Conservation (phyloP, 2,888 invertebrate genomes). For the Mythimna pallens region DNA sequence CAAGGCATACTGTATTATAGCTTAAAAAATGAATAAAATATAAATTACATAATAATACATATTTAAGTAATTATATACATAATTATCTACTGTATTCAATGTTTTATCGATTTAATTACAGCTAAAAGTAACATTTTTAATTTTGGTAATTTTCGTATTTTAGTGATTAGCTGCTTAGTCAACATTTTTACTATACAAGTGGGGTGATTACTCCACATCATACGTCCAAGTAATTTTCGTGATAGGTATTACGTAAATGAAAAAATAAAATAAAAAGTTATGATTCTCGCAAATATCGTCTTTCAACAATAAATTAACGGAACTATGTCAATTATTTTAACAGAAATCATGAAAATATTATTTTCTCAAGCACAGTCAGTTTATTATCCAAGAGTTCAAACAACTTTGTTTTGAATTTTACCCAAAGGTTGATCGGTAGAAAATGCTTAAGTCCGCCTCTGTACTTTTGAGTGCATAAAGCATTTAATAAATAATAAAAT, state of each 20-base stretch:
- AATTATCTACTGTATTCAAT: neutral
- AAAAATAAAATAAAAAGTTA: neutral
- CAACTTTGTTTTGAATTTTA: neutral
- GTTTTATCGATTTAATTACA: neutral
- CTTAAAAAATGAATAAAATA: neutral
- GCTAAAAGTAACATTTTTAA: neutral
- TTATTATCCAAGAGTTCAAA: neutral
- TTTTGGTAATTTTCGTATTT: neutral
- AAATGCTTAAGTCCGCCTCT: too few species aligned
- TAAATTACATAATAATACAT: constrained; percentile 4
- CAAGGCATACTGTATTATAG: neutral
- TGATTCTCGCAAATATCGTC: neutral
- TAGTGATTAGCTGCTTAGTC: neutral
- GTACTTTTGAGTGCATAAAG: too few species aligned
- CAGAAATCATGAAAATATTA: neutral
- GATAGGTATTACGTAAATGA: neutral
- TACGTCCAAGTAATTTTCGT: neutral
- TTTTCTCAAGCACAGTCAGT: neutral
- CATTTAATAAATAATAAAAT: too few species aligned
- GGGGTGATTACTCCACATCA: neutral
- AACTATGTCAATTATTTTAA: neutral
- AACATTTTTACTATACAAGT: neutral
- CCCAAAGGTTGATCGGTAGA: too few species aligned
- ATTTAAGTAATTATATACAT: neutral
- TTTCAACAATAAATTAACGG: neutral